phyloP scores from a whole-genome alignment of 1,140 invertebrate species.

The Drosophila melanogaster region Release_6_plus_ISO1_MT NT_033779.5:8887001-8887500 shows the following conservation, averaged over 20 bases:
- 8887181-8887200: constrained; percentile 39
- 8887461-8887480: constrained; percentile 11
- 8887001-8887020: constrained; percentile 71
- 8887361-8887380: constrained; percentile 69
- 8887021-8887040: constrained; percentile 37
- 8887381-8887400: constrained; percentile 19
- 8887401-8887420: constrained; percentile 21
- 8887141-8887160: constrained; percentile 44
- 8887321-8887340: constrained; percentile 58
- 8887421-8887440: constrained; percentile 67
- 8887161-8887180: constrained; percentile 37
- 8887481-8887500: background rate
- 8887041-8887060: constrained; percentile 50
- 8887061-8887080: constrained; percentile 78
- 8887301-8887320: constrained; percentile 72
- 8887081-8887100: constrained; percentile 76
- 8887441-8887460: constrained; percentile 39
- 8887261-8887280: constrained; percentile 80
- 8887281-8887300: constrained; percentile 27
- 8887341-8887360: constrained; percentile 71
- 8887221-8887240: constrained; percentile 83
- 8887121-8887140: constrained; percentile 62
- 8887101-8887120: constrained; percentile 77
- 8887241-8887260: constrained; percentile 83
- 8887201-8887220: constrained; percentile 70